These are phyloP conservation scores for Ornithoptera alexandrae DNA, from an alignment of 2,888 invertebrate species.

Conservation along the genomic window DNA sequence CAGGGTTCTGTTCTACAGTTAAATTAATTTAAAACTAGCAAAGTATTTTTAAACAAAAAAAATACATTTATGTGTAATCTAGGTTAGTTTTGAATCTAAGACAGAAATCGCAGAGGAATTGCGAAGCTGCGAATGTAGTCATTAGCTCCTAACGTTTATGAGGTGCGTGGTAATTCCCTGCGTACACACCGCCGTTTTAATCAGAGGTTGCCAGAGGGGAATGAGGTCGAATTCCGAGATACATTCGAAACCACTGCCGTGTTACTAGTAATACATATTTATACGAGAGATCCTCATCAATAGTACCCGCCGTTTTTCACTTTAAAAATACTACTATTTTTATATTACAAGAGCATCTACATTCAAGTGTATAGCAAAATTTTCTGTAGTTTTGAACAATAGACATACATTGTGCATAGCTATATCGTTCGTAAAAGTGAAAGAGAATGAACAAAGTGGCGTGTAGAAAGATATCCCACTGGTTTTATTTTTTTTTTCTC, in stretches of 20 bases:
- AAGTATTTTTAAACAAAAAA: too few species aligned
- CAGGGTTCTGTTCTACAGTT: too few species aligned
- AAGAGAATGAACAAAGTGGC: too few species aligned
- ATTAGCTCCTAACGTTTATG: constrained; percentile 17
- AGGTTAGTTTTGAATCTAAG: not conserved
- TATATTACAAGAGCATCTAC: not conserved
- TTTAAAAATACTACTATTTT: not conserved
- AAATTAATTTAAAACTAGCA: too few species aligned
- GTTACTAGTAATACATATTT: constrained; percentile 8
- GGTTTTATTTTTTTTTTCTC: too few species aligned
- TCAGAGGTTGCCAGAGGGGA: constrained; percentile 27
- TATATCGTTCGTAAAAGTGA: too few species aligned
- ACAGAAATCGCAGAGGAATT: not conserved
- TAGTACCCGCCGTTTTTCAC: not conserved
- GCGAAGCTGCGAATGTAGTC: not conserved
- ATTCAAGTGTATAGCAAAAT: not conserved
- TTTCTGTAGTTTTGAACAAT: not conserved
- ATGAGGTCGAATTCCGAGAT: constrained; percentile 32
- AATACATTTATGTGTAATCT: too few species aligned
- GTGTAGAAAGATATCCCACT: too few species aligned
- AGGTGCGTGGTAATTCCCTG: constrained; percentile 17
- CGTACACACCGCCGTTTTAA: constrained; percentile 24
- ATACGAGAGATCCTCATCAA: constrained; percentile 1
- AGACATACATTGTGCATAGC: too few species aligned
- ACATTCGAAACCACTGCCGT: constrained; percentile 8